A percentile compares a stretch with the other conserved stretches of the same genome.
These are phyloP conservation scores for Noctua pronuba DNA, from an alignment of 2,888 invertebrate genomes.

Conservation along the genomic window DNA sequence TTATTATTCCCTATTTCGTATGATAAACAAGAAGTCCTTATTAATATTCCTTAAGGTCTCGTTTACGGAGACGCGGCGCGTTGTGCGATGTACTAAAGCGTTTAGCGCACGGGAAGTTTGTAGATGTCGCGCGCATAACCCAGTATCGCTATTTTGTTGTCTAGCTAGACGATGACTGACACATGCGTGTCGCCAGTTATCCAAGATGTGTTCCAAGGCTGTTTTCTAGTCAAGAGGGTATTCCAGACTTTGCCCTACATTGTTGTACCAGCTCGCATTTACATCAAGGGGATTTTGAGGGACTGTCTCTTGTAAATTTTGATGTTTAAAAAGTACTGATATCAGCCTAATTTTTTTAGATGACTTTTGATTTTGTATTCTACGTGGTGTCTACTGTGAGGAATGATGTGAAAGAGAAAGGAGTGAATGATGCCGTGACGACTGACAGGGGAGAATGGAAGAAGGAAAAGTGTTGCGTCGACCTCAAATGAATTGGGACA, in stretches of 20 bases:
- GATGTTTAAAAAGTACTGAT: background rate
- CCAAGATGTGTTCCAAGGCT: constrained; percentile 6
- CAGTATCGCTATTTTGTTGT: background rate
- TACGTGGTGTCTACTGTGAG: background rate
- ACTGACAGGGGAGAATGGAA: no score
- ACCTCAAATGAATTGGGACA: no score
- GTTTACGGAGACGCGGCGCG: background rate
- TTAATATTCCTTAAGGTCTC: background rate
- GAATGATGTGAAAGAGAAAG: no score
- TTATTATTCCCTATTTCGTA: background rate
- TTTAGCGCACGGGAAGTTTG: background rate
- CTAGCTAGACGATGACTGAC: constrained; percentile 26
- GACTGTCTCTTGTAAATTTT: background rate
- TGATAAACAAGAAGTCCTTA: background rate
- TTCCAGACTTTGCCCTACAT: constrained; percentile 2
- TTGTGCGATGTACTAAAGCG: background rate
- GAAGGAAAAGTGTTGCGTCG: no score
- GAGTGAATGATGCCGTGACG: no score
- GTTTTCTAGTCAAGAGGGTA: background rate
- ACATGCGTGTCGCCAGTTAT: background rate
- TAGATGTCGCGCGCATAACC: background rate
- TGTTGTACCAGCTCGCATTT: background rate
- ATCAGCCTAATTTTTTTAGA: background rate
- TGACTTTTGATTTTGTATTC: background rate
- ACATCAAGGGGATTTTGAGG: background rate